Percentiles rank a stretch among this genome's conserved stretches.
Evolutionary conservation across 2,113 vertebrate genomes (phyloP).

Genomic region (Pelodiscus sinensis): DNA sequence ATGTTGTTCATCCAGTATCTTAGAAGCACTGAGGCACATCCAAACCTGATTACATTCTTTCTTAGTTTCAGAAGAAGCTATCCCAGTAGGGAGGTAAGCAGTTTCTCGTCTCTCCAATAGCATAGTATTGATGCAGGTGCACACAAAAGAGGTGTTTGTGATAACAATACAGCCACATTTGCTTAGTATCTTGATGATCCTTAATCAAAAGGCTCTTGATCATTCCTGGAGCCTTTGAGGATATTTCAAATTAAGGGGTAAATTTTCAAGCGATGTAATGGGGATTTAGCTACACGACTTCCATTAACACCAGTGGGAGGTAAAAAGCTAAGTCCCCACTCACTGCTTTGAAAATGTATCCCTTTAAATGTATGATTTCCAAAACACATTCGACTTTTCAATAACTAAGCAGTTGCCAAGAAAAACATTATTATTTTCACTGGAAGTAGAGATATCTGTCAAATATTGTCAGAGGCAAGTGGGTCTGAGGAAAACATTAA

Average conservation of each 20-base stretch:
- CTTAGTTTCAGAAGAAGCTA: slow-evolving; percentile 46
- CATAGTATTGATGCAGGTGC: slow-evolving; percentile 16
- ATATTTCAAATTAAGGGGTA: background rate
- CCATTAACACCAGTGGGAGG: slow-evolving; percentile 29
- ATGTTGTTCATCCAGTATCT: slow-evolving; percentile 47
- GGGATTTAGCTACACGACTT: slow-evolving; percentile 40
- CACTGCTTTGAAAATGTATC: slow-evolving; percentile 15
- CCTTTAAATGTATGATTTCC: background rate
- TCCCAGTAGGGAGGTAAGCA: background rate
- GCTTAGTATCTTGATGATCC: slow-evolving; percentile 45
- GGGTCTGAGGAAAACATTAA: background rate
- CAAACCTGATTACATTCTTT: slow-evolving; percentile 54
- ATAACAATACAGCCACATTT: slow-evolving; percentile 22
- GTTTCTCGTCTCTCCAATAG: slow-evolving; percentile 22
- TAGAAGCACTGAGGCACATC: slow-evolving; percentile 55
- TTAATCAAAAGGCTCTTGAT: slow-evolving; percentile 48
- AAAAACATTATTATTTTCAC: slow-evolving; percentile 4
- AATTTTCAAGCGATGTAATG: slow-evolving; percentile 25
- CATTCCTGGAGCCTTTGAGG: slow-evolving; percentile 2
- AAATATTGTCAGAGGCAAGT: background rate
- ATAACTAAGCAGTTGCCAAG: slow-evolving; percentile 17
- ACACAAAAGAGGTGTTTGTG: slow-evolving; percentile 9
- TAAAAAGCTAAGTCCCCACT: slow-evolving; percentile 30
- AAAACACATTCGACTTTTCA: slow-evolving; percentile 22
- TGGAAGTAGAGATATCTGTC: background rate